Base-by-base conservation (phyloP, 2,113 vertebrate genomes). In the Lasiurus borealis region DNA sequence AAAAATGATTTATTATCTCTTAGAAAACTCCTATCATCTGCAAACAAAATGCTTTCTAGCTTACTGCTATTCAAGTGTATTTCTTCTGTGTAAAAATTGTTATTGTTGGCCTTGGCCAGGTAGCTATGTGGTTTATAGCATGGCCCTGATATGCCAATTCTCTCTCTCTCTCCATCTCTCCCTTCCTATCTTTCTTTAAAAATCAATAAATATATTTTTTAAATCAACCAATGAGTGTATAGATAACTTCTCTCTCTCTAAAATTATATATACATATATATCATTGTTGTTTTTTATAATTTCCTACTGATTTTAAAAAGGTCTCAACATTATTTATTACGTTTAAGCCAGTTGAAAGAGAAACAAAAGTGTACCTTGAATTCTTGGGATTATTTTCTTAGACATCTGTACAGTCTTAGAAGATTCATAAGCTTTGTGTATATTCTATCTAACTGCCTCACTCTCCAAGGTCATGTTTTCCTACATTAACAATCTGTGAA, bases 51-150 rank as follows among this genome's bases (percentile, higher is more conserved):
- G 4, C 1, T 57, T 90, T 90, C 19, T 1, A 52, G 5, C 5
- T 78, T 75, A 76, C 7, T 64, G 7, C 11, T 25, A 73, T 68
- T 87, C 48, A 6, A 36, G 31, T 83, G 4, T 44, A 54, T 50
- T 71, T 93, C 85, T 87, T 48, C 40, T 71, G 19, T 46, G 25
- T 18, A 68, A 57, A 88, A 90, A 81, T 81, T 57, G 34, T 88
- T 59, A 83, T 69, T 91, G 3, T 29, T 68, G 25, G 59, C 10
- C 3, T 27, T 62, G 25, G 25, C 25, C 23, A 27, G 9, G 10
- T 27, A 27, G 9, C 59, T 62, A 25, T 9, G 10, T 27, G 25
- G 59, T 27, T 62, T 62, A 62, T 25, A 62, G 59, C 59, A 62
- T 62, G 25, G 4, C 11, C 25, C 59, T 27, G 23, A 62, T 62